These are phyloP conservation scores for Coregonus sp. DNA, from an alignment of 2,797 vertebrate species.

Conservation along the genomic window DNA sequence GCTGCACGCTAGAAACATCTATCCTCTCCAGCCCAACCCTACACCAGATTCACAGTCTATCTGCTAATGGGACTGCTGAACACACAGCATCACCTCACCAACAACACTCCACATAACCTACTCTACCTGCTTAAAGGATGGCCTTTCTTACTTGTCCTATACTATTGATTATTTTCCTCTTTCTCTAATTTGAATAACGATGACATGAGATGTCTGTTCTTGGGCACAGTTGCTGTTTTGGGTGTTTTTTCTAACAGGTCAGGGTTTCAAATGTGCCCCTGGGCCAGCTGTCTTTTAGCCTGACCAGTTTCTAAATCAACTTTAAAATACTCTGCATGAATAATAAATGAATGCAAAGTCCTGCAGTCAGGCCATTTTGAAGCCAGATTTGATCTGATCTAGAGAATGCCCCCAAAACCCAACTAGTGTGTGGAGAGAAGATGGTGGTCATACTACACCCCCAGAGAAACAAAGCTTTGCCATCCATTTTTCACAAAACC, in stretches of 20 bases:
- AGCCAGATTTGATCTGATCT: constrained; percentile 21
- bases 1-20: constrained; percentile 51
- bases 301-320: constrained; percentile 43
- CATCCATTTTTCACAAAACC: constrained; percentile 51
- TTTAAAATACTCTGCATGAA: constrained; percentile 49
- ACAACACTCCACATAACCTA: constrained; percentile 40
- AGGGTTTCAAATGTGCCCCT: constrained; percentile 14
- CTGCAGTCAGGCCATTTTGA: constrained; percentile 27
- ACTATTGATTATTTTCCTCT: not conserved
- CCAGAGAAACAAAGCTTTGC: constrained; percentile 45
- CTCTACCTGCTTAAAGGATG: constrained; percentile 4
- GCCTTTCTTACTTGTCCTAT: not conserved
- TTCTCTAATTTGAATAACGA: constrained; percentile 1
- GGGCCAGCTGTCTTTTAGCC: constrained; percentile 40
- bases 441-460: constrained; percentile 5
- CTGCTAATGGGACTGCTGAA: constrained; percentile 37
- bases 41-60: constrained; percentile 42
- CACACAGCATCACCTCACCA: constrained; percentile 26
- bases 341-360: constrained; percentile 46
- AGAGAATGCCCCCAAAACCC: constrained; percentile 9
- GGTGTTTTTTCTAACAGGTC: not conserved
- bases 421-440: not conserved
- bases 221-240: not conserved
- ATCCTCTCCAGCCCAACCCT: constrained; percentile 45
- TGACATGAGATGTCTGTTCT: constrained; percentile 14